Percentiles rank a stretch among this genome's conserved stretches.
These are phyloP conservation scores for Amphimallon solstitiale DNA, from an alignment of 2,888 invertebrate genomes.

Conservation along the genomic window DNA sequence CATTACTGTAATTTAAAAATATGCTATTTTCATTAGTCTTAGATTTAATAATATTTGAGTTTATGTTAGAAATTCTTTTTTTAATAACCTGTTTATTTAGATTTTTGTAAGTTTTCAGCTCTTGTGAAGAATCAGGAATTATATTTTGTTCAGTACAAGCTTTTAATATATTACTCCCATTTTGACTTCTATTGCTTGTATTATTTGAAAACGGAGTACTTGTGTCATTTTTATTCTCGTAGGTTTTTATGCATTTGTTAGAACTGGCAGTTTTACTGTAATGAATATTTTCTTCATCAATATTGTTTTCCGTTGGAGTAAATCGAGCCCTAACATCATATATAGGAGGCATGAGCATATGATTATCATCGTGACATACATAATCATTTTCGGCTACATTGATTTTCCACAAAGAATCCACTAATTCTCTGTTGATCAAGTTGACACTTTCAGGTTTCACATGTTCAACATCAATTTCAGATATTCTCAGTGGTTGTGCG, in stretches of 20 bases:
- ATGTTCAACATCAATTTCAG: slow-evolving; percentile 46
- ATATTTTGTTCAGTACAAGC: slow-evolving; percentile 56
- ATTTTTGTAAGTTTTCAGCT: not conserved
- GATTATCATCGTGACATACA: not conserved
- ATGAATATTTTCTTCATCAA: not conserved
- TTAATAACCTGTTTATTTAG: slow-evolving; percentile 8
- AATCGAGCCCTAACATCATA: slow-evolving; percentile 19
- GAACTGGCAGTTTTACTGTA: not conserved
- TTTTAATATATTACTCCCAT: slow-evolving; percentile 55
- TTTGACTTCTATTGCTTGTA: not conserved
- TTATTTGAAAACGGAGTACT: not conserved
- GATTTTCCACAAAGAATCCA: slow-evolving; percentile 43
- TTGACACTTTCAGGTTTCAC: slow-evolving; percentile 43
- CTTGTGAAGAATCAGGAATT: not conserved
- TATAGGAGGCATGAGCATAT: not conserved
- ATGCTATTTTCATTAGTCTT: slow-evolving; percentile 48
- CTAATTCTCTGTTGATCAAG: slow-evolving; percentile 41
- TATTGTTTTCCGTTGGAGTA: slow-evolving; percentile 7
- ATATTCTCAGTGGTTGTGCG: slow-evolving; percentile 33
- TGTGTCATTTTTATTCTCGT: not conserved
- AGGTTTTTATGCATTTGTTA: not conserved
- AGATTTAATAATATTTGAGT: slow-evolving; percentile 56
- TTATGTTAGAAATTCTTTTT: slow-evolving; percentile 45
- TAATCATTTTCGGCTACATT: slow-evolving; percentile 6
- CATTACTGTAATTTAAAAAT: no score